Evolutionary conservation across 2,113 vertebrate genomes (phyloP).

Genomic region (Halcyon malimbica): DNA sequence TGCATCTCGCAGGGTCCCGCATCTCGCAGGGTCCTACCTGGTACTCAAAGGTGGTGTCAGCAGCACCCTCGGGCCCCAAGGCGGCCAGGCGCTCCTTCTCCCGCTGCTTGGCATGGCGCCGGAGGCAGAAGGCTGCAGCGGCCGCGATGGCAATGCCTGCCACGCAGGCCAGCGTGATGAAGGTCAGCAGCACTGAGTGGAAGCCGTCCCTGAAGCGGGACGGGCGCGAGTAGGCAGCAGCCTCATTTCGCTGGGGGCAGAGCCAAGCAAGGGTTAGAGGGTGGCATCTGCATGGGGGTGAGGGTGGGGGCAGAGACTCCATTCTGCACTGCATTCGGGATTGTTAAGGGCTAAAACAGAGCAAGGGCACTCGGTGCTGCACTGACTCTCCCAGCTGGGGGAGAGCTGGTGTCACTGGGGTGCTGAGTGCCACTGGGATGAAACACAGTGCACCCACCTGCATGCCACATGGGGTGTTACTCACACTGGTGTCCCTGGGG

Average conservation of each 20-base stretch:
- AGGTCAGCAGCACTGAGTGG: slow-evolving; percentile 86
- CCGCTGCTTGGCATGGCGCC: slow-evolving; percentile 85
- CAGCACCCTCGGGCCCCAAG: slow-evolving; percentile 92
- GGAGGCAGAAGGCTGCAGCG: slow-evolving; percentile 82
- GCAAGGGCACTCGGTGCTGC: not conserved
- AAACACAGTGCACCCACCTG: not conserved
- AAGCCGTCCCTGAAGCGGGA: slow-evolving; percentile 78
- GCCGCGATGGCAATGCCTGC: slow-evolving; percentile 86
- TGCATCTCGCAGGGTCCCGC: accelerated
- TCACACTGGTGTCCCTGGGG: not conserved
- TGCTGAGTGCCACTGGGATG: not conserved
- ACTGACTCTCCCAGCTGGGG: not conserved
- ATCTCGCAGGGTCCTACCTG: slow-evolving; percentile 76
- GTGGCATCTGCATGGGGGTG: not conserved
- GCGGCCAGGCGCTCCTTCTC: slow-evolving; percentile 88
- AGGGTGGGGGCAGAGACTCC: not conserved
- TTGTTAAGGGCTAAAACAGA: not conserved
- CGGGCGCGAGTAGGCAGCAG: slow-evolving; percentile 77
- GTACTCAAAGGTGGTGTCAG: slow-evolving; percentile 93
- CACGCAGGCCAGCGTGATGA: slow-evolving; percentile 89
- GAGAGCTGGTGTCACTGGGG: not conserved
- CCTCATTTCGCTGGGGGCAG: slow-evolving; percentile 78
- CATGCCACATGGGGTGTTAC: accelerated
- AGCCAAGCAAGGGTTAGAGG: not conserved
- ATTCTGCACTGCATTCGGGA: not conserved